phyloP scores from a whole-genome alignment of 2,888 invertebrate genomes.

The Fabriciana adippe region DNA sequence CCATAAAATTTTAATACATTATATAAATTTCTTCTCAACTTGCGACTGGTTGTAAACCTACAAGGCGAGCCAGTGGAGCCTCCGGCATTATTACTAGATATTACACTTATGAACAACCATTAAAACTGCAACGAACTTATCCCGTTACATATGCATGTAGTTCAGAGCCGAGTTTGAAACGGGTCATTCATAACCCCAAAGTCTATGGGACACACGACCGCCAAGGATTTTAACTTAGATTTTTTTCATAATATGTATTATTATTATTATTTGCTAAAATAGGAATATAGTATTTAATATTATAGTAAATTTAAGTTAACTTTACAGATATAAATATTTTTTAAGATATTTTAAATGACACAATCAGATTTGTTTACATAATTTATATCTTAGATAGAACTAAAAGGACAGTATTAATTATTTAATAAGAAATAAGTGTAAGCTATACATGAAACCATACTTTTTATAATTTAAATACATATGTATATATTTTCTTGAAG shows the following conservation, averaged over 20 bases:
- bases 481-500: not conserved
- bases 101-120: constrained; percentile 78
- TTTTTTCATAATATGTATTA: not conserved
- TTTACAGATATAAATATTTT: too few relatives aligned
- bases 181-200: constrained; percentile 62
- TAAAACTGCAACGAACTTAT: constrained; percentile 69
- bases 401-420: too few relatives aligned
- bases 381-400: too few relatives aligned
- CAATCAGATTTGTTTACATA: too few relatives aligned
- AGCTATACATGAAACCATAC: not conserved
- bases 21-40: constrained; percentile 27
- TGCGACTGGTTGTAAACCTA: constrained; percentile 42
- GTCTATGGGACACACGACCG: constrained; percentile 47
- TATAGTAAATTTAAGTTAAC: too few relatives aligned
- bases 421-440: too few relatives aligned
- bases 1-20: too few relatives aligned
- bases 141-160: constrained; percentile 73
- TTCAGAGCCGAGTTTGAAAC: constrained; percentile 52
- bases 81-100: constrained; percentile 67
- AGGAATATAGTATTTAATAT: too few relatives aligned
- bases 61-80: constrained; percentile 43
- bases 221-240: constrained; percentile 22
- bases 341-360: too few relatives aligned
- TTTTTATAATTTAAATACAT: constrained; percentile 35
- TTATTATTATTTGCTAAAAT: too few relatives aligned